Evolutionary conservation across 2,797 vertebrate species (phyloP).

Genomic region (Caiman crocodilus): DNA sequence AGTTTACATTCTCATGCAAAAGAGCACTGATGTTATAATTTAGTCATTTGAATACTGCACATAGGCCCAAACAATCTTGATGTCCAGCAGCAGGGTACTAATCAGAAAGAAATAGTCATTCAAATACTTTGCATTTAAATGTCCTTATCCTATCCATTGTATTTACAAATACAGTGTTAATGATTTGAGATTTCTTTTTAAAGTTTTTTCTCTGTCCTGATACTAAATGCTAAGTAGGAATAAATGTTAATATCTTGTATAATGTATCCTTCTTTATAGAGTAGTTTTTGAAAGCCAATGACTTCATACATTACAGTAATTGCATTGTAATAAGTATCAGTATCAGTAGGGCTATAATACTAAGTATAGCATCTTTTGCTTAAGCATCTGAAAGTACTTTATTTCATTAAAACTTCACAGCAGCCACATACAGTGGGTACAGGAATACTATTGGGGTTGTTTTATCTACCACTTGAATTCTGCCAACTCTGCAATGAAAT

Average conservation of each 20-base stretch:
- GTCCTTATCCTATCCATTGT: too few relatives aligned
- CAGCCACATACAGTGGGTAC: not conserved
- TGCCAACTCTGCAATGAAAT: not conserved
- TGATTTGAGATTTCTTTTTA: not conserved
- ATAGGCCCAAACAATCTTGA: too few relatives aligned
- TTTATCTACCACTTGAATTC: not conserved
- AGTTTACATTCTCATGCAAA: too few relatives aligned
- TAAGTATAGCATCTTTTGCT: not conserved
- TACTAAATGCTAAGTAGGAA: not conserved
- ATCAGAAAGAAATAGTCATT: too few relatives aligned
- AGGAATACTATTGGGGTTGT: not conserved
- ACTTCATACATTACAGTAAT: not conserved
- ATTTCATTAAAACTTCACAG: not conserved
- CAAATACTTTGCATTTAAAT: too few relatives aligned
- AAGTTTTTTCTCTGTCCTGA: not conserved
- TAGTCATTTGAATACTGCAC: too few relatives aligned
- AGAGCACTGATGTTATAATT: too few relatives aligned
- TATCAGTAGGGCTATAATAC: not conserved
- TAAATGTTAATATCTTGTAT: not conserved
- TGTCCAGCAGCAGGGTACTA: too few relatives aligned
- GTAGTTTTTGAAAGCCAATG: not conserved
- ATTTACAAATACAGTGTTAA: not conserved
- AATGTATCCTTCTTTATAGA: not conserved
- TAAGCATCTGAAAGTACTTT: not conserved
- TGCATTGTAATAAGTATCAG: not conserved